Conservation (phyloP, 2,888 invertebrate species). For the Drosophila peninsularis region DNA sequence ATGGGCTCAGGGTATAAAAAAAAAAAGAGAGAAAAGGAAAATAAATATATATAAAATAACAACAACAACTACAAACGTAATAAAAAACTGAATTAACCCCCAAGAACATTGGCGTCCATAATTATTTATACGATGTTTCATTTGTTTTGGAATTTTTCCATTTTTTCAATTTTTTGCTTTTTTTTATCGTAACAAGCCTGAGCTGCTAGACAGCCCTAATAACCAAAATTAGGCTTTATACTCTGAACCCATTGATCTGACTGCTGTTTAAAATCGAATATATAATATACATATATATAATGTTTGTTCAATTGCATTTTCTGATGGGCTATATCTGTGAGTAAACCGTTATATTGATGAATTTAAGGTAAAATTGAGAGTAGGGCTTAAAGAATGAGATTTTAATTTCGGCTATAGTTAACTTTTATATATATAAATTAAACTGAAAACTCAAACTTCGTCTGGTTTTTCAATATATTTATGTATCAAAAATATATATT, state of each 20-base stretch:
- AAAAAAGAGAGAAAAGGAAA: not conserved
- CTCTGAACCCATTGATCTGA: not conserved
- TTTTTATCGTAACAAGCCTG: constrained; percentile 7
- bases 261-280: not conserved
- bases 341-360: too few relatives aligned
- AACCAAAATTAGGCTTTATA: constrained; percentile 6
- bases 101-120: constrained; percentile 66
- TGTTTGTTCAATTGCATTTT: not conserved
- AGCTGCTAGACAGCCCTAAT: constrained; percentile 9
- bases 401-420: too few relatives aligned
- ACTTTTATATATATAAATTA: too few relatives aligned
- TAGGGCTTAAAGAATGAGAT: too few relatives aligned
- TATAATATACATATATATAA: not conserved
- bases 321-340: not conserved
- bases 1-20: too few relatives aligned
- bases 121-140: constrained; percentile 84
- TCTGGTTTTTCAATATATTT: too few relatives aligned
- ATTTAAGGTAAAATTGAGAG: too few relatives aligned
- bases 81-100: constrained; percentile 38
- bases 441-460: too few relatives aligned
- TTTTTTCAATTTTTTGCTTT: constrained; percentile 4
- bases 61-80: constrained; percentile 23
- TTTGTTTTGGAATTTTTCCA: constrained; percentile 84
- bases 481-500: too few relatives aligned
- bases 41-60: constrained; percentile 25